Evolutionary conservation across 2,797 vertebrate species (phyloP).

Genomic region (Urocyon cinereoargenteus): DNA sequence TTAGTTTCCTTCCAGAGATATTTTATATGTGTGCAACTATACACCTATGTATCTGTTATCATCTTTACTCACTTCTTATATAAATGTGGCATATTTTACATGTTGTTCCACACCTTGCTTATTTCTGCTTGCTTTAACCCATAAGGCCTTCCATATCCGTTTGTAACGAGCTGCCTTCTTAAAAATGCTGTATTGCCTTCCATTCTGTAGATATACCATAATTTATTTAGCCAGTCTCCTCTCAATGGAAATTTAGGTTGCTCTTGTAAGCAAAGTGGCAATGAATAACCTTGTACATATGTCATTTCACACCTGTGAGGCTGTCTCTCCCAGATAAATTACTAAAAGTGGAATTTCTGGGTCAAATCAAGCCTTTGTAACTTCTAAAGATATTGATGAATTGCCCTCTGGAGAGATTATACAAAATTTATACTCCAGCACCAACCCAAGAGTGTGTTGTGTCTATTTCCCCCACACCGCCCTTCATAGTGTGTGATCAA

Average conservation of each 20-base stretch:
- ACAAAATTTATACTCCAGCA: conserved; percentile 32
- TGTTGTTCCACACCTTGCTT: not conserved
- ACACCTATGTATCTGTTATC: not conserved
- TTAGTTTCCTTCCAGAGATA: not conserved
- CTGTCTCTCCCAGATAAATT: conserved; percentile 32
- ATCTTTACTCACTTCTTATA: not conserved
- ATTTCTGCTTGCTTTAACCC: conserved; percentile 29
- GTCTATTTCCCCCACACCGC: not conserved
- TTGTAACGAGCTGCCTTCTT: conserved; percentile 58
- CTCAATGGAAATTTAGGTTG: conserved; percentile 30
- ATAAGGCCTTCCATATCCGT: conserved; percentile 30
- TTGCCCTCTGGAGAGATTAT: conserved; percentile 55
- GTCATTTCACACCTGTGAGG: conserved; percentile 61
- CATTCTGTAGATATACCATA: not conserved
- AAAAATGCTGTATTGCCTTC: not conserved
- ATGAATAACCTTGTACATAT: conserved; percentile 14
- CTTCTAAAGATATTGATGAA: conserved; percentile 68
- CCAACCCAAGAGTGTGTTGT: not conserved
- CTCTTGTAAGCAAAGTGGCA: conserved; percentile 31
- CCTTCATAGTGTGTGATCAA: not conserved
- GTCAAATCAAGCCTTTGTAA: conserved; percentile 70
- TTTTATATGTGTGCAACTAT: not conserved
- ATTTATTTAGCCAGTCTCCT: conserved; percentile 58
- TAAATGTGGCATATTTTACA: not conserved
- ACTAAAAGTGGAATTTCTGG: conserved; percentile 71